Percentiles rank a stretch among this genome's conserved stretches.
Evolutionary conservation across 2,113 vertebrate species (phyloP).

Genomic region (Charina bottae): DNA sequence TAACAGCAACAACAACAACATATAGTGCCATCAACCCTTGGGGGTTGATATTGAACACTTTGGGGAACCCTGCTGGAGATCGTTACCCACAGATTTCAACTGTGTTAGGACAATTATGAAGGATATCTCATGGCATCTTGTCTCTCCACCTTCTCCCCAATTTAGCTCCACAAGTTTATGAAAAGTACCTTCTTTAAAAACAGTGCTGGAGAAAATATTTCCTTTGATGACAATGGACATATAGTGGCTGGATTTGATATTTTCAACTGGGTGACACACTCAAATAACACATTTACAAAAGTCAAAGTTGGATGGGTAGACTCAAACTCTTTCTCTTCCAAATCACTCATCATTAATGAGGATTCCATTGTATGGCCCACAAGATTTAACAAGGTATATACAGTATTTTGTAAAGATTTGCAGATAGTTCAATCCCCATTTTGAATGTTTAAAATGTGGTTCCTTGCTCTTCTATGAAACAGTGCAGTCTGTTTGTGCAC

Average conservation of each 20-base stretch:
- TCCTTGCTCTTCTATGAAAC: too few relatives aligned
- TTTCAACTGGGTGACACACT: not conserved
- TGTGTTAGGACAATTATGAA: not conserved
- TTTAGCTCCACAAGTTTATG: not conserved
- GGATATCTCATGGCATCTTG: not conserved
- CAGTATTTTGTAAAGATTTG: too few relatives aligned
- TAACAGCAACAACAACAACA: too few relatives aligned
- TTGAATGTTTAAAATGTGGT: too few relatives aligned
- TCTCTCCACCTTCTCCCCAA: not conserved
- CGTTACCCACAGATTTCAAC: not conserved
- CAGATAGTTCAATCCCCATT: too few relatives aligned
- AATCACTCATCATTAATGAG: not conserved
- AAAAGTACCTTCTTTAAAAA: not conserved
- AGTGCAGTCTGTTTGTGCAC: too few relatives aligned
- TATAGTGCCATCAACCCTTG: too few relatives aligned
- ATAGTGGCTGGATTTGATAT: not conserved
- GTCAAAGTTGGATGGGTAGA: not conserved
- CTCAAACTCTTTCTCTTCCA: not conserved
- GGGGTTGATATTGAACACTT: too few relatives aligned
- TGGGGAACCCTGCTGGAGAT: too few relatives aligned
- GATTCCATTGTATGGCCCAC: not conserved
- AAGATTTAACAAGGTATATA: not conserved
- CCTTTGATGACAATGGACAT: not conserved
- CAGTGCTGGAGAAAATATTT: not conserved
- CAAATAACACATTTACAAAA: not conserved